Conservation (phyloP, 2,113 vertebrate species). For the Ammodytes dubius region DNA sequence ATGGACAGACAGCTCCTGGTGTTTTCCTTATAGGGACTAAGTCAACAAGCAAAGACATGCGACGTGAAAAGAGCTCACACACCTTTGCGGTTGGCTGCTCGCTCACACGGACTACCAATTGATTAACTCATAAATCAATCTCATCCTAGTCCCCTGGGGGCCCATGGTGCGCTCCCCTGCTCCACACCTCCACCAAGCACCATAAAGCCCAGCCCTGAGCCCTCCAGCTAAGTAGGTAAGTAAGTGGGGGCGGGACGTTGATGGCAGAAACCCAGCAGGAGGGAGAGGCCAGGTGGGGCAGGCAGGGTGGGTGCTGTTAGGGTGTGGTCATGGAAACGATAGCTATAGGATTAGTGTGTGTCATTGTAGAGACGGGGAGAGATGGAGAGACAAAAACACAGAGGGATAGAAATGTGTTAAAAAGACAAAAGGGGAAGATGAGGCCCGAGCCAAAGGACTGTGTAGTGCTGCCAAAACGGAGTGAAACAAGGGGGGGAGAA, state of each 20-base stretch:
- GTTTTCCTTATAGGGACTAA: conserved; percentile 73
- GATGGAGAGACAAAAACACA: conserved; percentile 64
- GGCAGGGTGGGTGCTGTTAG: conserved; percentile 60
- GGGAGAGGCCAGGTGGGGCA: conserved; percentile 79
- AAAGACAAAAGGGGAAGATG: conserved; percentile 72
- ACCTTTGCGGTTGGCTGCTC: conserved; percentile 77
- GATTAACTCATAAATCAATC: conserved; percentile 86
- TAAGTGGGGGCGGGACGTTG: conserved; percentile 78
- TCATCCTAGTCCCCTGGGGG: conserved; percentile 70
- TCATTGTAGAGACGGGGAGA: conserved; percentile 50
- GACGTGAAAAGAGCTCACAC: conserved; percentile 78
- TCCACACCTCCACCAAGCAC: conserved; percentile 48
- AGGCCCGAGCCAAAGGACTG: conserved; percentile 48
- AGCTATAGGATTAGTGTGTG: conserved; percentile 60
- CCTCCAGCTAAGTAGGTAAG: conserved; percentile 78
- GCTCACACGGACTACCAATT: conserved; percentile 80
- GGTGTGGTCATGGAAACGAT: conserved; percentile 71
- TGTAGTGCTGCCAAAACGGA: conserved; percentile 71
- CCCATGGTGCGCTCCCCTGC: conserved; percentile 54
- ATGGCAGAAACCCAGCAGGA: conserved; percentile 77
- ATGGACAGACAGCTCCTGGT: conserved; percentile 68
- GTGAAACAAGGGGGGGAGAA: conserved; percentile 59
- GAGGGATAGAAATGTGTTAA: conserved; percentile 75
- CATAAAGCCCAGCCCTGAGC: conserved; percentile 82
- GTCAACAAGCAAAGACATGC: conserved; percentile 79